phyloP scores from a whole-genome alignment of 2,888 invertebrate genomes.

The Blomia tropicalis region DNA sequence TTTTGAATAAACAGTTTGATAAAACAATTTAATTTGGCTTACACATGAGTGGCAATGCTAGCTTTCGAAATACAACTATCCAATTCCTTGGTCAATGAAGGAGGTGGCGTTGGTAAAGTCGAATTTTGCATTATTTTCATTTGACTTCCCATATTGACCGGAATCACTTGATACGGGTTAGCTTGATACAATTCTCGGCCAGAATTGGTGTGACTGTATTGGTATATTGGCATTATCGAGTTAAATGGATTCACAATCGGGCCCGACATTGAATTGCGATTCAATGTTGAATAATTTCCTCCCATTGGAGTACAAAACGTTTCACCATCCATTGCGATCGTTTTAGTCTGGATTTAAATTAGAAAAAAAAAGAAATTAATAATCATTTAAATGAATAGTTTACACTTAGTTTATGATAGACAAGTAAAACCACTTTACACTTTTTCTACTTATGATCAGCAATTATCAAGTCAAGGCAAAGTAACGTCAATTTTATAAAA shows the following conservation, averaged over 20 bases:
- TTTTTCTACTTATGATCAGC: no score
- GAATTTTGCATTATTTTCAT: background rate
- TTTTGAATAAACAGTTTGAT: no score
- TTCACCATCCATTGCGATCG: no score
- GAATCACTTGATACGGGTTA: background rate
- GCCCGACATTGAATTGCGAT: background rate
- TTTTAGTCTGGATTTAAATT: no score
- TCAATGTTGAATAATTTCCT: background rate
- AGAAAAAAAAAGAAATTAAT: no score
- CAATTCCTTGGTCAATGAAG: background rate
- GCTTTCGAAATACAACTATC: background rate
- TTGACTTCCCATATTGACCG: background rate
- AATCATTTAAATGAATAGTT: no score
- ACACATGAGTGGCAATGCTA: conserved; percentile 15
- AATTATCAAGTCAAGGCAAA: no score
- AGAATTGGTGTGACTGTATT: background rate
- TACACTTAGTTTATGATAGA: no score
- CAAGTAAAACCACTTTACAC: no score
- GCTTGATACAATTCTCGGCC: background rate
- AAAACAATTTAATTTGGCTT: no score
- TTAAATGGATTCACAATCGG: background rate
- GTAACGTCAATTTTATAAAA: no score
- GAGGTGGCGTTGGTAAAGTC: conserved; percentile 1
- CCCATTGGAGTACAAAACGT: background rate
- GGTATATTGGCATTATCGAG: background rate